A percentile compares a stretch with the other conserved stretches of the same genome.
phyloP scores from a whole-genome alignment of 2,888 invertebrate species.

The Leucozona laternaria region DNA sequence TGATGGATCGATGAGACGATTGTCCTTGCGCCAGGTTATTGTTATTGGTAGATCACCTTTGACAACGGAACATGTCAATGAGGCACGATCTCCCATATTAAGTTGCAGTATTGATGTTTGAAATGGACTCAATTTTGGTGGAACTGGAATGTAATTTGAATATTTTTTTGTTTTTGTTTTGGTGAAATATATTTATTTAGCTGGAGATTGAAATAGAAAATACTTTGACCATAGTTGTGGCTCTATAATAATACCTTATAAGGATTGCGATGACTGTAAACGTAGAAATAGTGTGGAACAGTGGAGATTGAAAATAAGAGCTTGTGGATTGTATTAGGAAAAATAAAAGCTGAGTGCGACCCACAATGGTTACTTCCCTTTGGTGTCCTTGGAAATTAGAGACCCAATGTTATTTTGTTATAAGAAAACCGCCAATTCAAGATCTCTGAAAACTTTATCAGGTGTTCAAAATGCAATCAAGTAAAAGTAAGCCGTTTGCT shows the following conservation, averaged over 20 bases:
- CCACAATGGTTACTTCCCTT: no score
- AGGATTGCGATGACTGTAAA: background rate
- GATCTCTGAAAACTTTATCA: no score
- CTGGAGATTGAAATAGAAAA: background rate
- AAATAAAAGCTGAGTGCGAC: no score
- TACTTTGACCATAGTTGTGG: background rate
- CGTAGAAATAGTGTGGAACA: background rate
- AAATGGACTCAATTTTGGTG: constrained; percentile 91
- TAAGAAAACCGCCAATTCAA: no score
- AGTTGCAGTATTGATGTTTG: constrained; percentile 87
- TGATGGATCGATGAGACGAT: constrained; percentile 86
- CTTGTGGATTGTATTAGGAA: no score
- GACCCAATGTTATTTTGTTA: no score
- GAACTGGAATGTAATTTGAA: constrained; percentile 84
- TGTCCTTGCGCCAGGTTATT: constrained; percentile 91
- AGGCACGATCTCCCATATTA: constrained; percentile 90
- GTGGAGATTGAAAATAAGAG: background rate
- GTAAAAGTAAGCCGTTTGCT: no score
- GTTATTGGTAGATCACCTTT: constrained; percentile 91
- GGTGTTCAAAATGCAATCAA: no score
- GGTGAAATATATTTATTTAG: background rate
- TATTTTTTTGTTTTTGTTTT: constrained; percentile 9
- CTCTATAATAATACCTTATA: background rate
- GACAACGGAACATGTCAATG: constrained; percentile 89
- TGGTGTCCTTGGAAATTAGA: no score